Percentiles rank a stretch among this genome's conserved stretches.
These are phyloP conservation scores for Tilapia sparmanii DNA, from an alignment of 2,113 vertebrate genomes.

Conservation along the genomic window DNA sequence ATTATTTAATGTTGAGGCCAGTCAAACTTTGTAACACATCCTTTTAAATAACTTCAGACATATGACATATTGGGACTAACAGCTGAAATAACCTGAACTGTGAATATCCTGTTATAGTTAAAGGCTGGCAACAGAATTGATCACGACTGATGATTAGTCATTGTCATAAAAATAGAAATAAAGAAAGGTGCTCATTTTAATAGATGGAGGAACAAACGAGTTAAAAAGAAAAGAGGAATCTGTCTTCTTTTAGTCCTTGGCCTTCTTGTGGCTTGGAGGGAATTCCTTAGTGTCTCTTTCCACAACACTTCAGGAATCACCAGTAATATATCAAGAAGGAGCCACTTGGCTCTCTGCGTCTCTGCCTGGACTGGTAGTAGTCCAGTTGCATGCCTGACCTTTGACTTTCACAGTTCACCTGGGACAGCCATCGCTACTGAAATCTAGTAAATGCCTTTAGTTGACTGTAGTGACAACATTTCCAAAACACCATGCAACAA, in stretches of 20 bases:
- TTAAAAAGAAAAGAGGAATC: not conserved
- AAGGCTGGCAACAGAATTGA: not conserved
- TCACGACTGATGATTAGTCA: not conserved
- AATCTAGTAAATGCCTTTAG: not conserved
- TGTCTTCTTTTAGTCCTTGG: not conserved
- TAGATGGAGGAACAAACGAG: not conserved
- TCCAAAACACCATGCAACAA: not conserved
- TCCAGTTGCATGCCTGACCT: not conserved
- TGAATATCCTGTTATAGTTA: not conserved
- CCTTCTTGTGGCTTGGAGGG: not conserved
- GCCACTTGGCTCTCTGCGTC: not conserved
- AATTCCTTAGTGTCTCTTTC: not conserved
- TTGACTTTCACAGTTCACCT: not conserved
- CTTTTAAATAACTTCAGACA: not conserved
- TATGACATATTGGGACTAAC: not conserved
- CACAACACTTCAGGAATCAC: not conserved
- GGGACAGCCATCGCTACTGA: not conserved
- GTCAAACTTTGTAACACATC: not conserved
- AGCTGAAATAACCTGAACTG: not conserved
- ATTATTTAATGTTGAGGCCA: not conserved
- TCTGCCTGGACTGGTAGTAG: not conserved
- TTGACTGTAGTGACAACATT: not conserved
- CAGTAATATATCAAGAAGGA: not conserved
- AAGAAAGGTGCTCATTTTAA: not conserved
- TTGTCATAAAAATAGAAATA: not conserved